phyloP scores from a whole-genome alignment of 2,113 vertebrate genomes.

The Bagarius yarrelli region DNA sequence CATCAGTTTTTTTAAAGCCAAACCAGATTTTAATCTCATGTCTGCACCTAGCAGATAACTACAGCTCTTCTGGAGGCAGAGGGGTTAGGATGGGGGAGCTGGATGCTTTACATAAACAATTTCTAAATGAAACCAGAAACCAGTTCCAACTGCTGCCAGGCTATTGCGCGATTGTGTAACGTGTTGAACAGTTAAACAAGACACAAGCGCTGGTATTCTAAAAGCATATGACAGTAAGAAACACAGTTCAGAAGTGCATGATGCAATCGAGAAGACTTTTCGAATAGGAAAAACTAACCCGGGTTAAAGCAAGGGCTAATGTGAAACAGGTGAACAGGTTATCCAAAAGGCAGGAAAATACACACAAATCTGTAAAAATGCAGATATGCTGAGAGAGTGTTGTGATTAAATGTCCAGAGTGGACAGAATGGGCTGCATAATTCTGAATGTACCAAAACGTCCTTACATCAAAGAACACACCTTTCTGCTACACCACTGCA shows the following conservation, averaged over 20 bases:
- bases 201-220: background rate
- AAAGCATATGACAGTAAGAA: background rate
- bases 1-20: conserved; percentile 34
- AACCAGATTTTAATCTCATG: conserved; percentile 30
- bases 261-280: background rate
- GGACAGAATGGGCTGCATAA: background rate
- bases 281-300: background rate
- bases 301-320: background rate
- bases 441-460: too few species aligned
- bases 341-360: too few species aligned
- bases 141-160: background rate
- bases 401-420: background rate
- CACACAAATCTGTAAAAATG: background rate
- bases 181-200: background rate
- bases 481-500: background rate
- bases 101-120: background rate
- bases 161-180: background rate
- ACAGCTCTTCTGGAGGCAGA: background rate
- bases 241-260: background rate
- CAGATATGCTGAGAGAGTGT: background rate
- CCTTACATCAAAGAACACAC: too few species aligned
- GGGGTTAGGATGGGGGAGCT: background rate
- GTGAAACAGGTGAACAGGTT: background rate
- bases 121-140: background rate
- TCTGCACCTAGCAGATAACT: conserved; percentile 40